These are phyloP conservation scores for Oegoconia quadripuncta DNA, from an alignment of 2,888 invertebrate species.

Conservation along the genomic window DNA sequence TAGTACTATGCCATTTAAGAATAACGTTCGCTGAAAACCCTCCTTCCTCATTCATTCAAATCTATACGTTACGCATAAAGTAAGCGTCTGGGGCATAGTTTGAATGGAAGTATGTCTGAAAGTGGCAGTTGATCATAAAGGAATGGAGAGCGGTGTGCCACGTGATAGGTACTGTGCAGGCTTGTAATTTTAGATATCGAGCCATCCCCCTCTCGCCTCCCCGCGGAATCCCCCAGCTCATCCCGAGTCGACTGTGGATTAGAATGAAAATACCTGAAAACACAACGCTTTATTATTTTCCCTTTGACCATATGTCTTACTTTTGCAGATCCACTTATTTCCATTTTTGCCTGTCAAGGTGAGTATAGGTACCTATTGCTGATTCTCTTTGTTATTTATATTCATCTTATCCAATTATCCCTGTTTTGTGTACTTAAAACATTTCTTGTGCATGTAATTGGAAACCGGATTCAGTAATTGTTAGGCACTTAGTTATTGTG, in stretches of 20 bases:
- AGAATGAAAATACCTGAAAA: slow-evolving; percentile 75
- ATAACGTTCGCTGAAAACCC: slow-evolving; percentile 24
- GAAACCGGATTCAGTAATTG: too few relatives aligned
- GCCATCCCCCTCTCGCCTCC: slow-evolving; percentile 38
- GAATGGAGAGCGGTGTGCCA: slow-evolving; percentile 58
- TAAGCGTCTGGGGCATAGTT: slow-evolving; percentile 60
- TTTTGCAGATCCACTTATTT: slow-evolving; percentile 48
- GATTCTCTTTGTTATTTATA: slow-evolving; percentile 42
- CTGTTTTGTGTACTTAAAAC: slow-evolving; percentile 18
- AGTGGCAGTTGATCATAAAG: slow-evolving; percentile 71
- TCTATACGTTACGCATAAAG: slow-evolving; percentile 53
- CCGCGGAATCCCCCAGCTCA: slow-evolving; percentile 49
- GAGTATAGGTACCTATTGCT: slow-evolving; percentile 47
- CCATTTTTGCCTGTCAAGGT: slow-evolving; percentile 42
- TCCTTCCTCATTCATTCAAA: slow-evolving; percentile 38
- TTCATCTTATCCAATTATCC: slow-evolving; percentile 42
- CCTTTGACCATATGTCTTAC: slow-evolving; percentile 72
- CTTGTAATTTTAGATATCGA: slow-evolving; percentile 77
- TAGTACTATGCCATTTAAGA: slow-evolving; percentile 7
- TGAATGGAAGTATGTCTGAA: slow-evolving; percentile 64
- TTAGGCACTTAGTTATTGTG: neutral
- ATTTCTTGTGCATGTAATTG: too few relatives aligned
- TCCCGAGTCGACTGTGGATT: slow-evolving; percentile 58
- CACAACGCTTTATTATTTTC: slow-evolving; percentile 73
- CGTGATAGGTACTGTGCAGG: slow-evolving; percentile 69